Evolutionary conservation across 2,888 invertebrate genomes (phyloP), one percentile per base, ranked within the genome.

Genomic region (Siphlonurus alternatus): DNA sequence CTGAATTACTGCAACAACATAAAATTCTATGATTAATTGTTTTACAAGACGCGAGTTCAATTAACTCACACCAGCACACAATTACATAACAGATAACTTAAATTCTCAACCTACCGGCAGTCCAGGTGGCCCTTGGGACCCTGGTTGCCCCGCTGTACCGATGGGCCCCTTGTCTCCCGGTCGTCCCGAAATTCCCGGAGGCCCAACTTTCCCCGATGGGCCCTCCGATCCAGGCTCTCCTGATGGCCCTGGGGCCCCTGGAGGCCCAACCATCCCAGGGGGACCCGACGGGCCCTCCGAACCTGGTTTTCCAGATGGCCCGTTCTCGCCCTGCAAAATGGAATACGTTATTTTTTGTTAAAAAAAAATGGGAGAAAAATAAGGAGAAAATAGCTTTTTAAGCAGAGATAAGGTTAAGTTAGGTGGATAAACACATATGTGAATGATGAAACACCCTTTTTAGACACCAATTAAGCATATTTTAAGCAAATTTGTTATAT

Each of bases 141-240:
- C 89, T 15, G 83, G 77, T 62, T 78, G 75, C 2, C 89, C 89
- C 3, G 81, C 74, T 63, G 80, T 75, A 63, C 88, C 88, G 19
- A 79, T 74, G 0, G 87, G 87, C 62, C 88, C 89, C 71, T 88
- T 89, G 71, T 89, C 89, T 23, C 89, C 90, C 22, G 83, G 80
- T 67, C 88, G 76, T 51, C 89, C 89, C 2, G 83, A 73, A 67
- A 88, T 81, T 60, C 89, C 89, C 0, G 85, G 82, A 53, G 83
- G 82, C 1, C 89, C 89, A 63, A 81, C 77, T 73, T 88, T 88
- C 3, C 89, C 88, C 0, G 83, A 75, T 1, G 83, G 72, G 53
- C 81, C 84, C 72, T 82, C 81, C 1, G 80, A 78, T 22, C 85
- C 85, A 66, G 78, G 76, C 70, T 84, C 83, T 10, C 83, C 83